Evolutionary conservation across 2,797 vertebrate species (phyloP).

Genomic region (Sphenodon punctatus): DNA sequence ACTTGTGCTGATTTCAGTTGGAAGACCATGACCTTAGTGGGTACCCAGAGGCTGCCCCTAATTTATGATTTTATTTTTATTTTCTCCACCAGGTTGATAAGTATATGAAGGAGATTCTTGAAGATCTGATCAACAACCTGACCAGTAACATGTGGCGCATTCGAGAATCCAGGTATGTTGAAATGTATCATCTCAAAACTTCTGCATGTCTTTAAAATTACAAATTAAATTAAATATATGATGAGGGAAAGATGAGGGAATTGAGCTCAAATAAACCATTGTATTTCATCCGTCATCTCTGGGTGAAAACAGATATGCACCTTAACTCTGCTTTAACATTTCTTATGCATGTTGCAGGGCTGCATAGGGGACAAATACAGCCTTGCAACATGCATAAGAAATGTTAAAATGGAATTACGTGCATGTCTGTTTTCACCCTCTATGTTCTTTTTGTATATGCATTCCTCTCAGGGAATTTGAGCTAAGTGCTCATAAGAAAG

Average conservation of each 20-base stretch:
- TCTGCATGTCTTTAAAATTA: neutral
- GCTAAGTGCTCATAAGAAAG: neutral
- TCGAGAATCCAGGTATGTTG: conserved; percentile 90
- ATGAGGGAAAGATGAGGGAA: neutral
- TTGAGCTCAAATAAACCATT: no score
- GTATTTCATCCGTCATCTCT: no score
- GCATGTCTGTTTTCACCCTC: no score
- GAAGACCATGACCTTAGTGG: neutral
- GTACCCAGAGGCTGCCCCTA: neutral
- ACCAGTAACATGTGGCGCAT: conserved; percentile 95
- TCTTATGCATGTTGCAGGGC: no score
- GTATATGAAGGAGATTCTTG: conserved; percentile 95
- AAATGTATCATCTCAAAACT: neutral
- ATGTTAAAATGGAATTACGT: no score
- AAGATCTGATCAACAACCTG: conserved; percentile 93
- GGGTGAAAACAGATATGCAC: no score
- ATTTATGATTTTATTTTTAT: neutral
- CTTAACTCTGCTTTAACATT: no score
- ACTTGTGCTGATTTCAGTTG: neutral
- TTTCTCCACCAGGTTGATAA: conserved; percentile 88
- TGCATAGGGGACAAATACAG: no score
- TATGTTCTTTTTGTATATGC: no score
- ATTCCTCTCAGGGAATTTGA: neutral
- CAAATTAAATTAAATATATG: neutral
- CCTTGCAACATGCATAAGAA: no score